phyloP scores from a whole-genome alignment of 2,113 vertebrate genomes.

The Cricetomys ansorgei region DNA sequence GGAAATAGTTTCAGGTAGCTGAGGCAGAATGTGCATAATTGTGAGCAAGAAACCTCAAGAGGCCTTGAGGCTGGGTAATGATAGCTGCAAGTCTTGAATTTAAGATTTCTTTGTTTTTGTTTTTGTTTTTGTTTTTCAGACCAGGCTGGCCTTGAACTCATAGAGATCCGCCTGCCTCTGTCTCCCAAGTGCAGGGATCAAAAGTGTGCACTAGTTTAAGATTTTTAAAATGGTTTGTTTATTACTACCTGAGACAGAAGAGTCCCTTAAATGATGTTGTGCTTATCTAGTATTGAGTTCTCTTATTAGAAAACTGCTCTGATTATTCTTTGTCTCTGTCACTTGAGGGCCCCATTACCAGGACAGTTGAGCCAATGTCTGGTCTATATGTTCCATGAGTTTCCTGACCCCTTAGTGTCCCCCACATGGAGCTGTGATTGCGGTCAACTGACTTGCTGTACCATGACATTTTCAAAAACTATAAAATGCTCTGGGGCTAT shows the following conservation, averaged over 20 bases:
- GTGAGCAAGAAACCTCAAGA: neutral
- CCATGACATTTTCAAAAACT: neutral
- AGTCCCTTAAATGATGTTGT: neutral
- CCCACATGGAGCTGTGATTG: neutral
- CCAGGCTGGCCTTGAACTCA: too few species aligned
- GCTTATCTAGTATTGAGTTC: neutral
- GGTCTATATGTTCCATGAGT: too few species aligned
- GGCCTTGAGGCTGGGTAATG: neutral
- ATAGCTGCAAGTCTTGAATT: neutral
- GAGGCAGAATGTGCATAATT: neutral
- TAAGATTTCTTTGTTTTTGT: too few species aligned
- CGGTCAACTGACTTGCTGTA: neutral
- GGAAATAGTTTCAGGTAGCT: neutral
- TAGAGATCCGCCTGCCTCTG: too few species aligned
- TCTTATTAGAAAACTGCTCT: neutral
- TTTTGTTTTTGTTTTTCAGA: too few species aligned
- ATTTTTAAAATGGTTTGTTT: too few species aligned
- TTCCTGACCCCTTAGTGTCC: neutral
- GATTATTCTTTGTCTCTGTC: neutral
- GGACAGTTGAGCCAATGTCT: neutral
- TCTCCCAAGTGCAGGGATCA: too few species aligned
- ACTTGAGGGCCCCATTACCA: accelerated
- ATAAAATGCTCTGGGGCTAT: neutral
- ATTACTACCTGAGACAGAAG: neutral
- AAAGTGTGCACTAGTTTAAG: too few species aligned